A percentile compares a stretch with the other conserved stretches of the same genome.
Evolutionary conservation across 2,888 invertebrate genomes (phyloP).

Genomic region (Drosophila hawaiiensis): DNA sequence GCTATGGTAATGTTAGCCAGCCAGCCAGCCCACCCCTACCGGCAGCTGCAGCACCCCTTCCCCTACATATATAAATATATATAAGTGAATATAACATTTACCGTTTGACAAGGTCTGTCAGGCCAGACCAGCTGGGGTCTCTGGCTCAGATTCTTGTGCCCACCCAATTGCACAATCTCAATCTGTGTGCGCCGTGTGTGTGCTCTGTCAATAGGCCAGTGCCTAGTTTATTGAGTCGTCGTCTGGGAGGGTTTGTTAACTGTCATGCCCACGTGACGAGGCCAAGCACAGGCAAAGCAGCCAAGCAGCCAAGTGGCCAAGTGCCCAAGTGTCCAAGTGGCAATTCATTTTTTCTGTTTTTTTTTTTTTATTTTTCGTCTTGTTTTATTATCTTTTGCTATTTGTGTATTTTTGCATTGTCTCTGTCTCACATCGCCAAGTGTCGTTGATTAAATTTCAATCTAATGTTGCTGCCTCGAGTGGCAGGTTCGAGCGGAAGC

Average conservation of each 20-base stretch:
- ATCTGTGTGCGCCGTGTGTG: slow-evolving; percentile 45
- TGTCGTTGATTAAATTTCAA: slow-evolving; percentile 72
- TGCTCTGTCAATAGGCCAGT: slow-evolving; percentile 73
- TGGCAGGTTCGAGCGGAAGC: slow-evolving; percentile 45
- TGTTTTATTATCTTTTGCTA: slow-evolving; percentile 17
- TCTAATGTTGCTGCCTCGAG: slow-evolving; percentile 42
- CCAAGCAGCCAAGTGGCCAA: slow-evolving; percentile 20
- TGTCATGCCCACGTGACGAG: slow-evolving; percentile 77
- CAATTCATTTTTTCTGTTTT: slow-evolving; percentile 59
- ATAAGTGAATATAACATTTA: slow-evolving; percentile 63
- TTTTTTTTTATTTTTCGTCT: slow-evolving; percentile 13
- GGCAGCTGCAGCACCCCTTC: slow-evolving; percentile 29
- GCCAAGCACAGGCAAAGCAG: slow-evolving; percentile 42
- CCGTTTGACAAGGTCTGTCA: slow-evolving; percentile 73
- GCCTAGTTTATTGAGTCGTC: slow-evolving; percentile 74
- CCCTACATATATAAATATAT: not conserved
- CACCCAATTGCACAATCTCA: slow-evolving; percentile 78
- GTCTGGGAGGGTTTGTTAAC: slow-evolving; percentile 66
- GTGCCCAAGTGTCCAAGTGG: slow-evolving; percentile 66
- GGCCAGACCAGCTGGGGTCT: slow-evolving; percentile 67
- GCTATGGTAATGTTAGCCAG: slow-evolving; percentile 73
- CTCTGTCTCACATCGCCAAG: slow-evolving; percentile 25
- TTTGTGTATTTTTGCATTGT: slow-evolving; percentile 40
- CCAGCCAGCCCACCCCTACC: slow-evolving; percentile 40
- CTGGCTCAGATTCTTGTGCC: slow-evolving; percentile 72